Percentiles rank a stretch among this genome's conserved stretches.
phyloP scores from a whole-genome alignment of 2,113 vertebrate species.

The Percina caprodes region DNA sequence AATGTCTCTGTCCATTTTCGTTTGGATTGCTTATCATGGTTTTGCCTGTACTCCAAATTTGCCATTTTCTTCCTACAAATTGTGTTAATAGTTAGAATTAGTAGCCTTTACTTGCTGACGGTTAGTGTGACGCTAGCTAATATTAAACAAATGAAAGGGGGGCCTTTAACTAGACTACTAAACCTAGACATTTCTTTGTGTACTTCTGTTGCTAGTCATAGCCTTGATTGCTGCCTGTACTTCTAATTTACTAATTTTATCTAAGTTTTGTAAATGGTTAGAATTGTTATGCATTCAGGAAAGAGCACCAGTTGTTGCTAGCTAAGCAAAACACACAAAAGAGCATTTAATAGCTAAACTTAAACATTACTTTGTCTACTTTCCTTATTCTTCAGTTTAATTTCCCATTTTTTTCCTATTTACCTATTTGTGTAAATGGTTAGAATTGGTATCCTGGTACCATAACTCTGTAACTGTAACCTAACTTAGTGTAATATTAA shows the following conservation, averaged over 20 bases:
- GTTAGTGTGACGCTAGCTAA: neutral
- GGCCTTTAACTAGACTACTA: neutral
- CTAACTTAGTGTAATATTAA: neutral
- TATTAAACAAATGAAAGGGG: neutral
- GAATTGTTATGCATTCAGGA: neutral
- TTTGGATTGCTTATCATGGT: neutral
- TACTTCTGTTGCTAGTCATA: constrained; percentile 1
- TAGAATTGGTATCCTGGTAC: no score
- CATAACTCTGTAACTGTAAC: neutral
- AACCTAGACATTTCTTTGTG: neutral
- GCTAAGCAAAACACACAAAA: neutral
- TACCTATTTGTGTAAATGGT: no score
- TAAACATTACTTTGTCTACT: neutral
- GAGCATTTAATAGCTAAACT: neutral
- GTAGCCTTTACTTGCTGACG: neutral
- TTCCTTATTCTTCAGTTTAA: neutral
- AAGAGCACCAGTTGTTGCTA: neutral
- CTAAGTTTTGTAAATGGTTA: neutral
- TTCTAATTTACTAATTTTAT: neutral
- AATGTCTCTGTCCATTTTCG: neutral
- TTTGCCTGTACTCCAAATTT: neutral
- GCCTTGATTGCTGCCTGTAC: neutral
- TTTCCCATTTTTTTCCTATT: no score
- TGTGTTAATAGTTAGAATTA: neutral
- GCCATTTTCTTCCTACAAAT: neutral